phyloP scores from a whole-genome alignment of 1,140 invertebrate genomes.

The Calycopis cecrops region DNA sequence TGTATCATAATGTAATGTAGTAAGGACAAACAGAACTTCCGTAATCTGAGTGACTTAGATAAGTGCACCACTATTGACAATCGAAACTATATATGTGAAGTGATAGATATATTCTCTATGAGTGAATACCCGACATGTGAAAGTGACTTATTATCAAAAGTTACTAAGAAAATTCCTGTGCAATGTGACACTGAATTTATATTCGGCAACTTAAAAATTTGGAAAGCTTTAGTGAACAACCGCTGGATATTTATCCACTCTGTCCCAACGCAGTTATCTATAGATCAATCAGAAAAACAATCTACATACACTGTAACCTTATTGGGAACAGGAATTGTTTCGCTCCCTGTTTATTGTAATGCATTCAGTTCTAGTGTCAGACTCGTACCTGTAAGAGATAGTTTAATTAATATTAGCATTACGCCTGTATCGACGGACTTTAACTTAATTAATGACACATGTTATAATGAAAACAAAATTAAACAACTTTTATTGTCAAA shows the following conservation, averaged over 20 bases:
- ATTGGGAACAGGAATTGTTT: slow-evolving; percentile 23
- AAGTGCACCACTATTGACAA: slow-evolving; percentile 18
- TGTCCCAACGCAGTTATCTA: slow-evolving; percentile 18
- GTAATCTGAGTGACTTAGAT: slow-evolving; percentile 17
- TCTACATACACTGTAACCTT: slow-evolving; percentile 18
- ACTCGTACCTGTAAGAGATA: slow-evolving; percentile 18
- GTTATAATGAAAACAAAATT: slow-evolving; percentile 22
- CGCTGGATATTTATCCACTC: slow-evolving; percentile 32
- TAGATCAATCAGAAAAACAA: slow-evolving; percentile 24
- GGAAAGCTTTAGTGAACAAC: slow-evolving; percentile 26
- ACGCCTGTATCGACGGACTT: slow-evolving; percentile 14
- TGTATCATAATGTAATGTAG: slow-evolving; percentile 32
- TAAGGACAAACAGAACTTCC: slow-evolving; percentile 32
- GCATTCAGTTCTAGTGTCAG: slow-evolving; percentile 19
- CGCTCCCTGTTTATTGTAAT: slow-evolving; percentile 15
- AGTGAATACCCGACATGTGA: slow-evolving; percentile 26
- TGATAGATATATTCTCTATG: slow-evolving; percentile 18
- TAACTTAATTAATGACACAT: slow-evolving; percentile 25
- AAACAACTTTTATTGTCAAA: slow-evolving; percentile 15
- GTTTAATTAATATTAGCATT: slow-evolving; percentile 14
- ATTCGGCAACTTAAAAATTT: slow-evolving; percentile 25
- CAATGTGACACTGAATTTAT: slow-evolving; percentile 27
- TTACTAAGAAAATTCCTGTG: slow-evolving; percentile 14
- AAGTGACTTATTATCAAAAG: slow-evolving; percentile 27
- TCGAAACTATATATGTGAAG: slow-evolving; percentile 24